Base-by-base conservation (phyloP, 2,113 vertebrate species). In the Myotis brandtii region DNA sequence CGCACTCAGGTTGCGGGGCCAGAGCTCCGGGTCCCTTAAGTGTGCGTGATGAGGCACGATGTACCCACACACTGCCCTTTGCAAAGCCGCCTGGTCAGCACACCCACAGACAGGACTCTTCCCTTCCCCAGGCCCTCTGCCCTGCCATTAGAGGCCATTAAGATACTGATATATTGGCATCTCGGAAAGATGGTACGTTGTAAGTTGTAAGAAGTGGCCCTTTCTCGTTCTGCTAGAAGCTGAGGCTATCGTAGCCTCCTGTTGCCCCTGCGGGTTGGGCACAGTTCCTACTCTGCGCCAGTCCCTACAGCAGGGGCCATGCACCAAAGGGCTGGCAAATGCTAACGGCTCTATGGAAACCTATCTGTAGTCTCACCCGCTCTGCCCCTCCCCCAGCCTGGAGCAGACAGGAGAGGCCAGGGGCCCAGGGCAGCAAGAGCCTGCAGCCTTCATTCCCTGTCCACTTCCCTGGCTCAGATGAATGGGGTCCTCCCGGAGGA, bases 181-280 rank as follows among this genome's bases (percentile, higher is more conserved):
- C 50, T 92, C n/a, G 85, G 82, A 40, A 27, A 81, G 50, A 30
- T 12, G 6, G 27, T 14, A 5, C 62, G 76, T 89, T 69, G 14
- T 81, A 70, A 75, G n/a, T 66, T 56, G 37, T 67, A 12, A 66
- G n/a, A 92, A 37, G 34, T 11, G 40, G 23, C 20, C 10, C 0
- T 80, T 76, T 54, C 75, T 89, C 9, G 25, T 85, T 91, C 56
- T 25, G 50, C 34, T 64, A 66, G 77, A 66, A 32, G 20, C 21
- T 48, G 30, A 69, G 73, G 6, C 62, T 18, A 1, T 2, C 0
- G 5, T 2, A 1, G 18, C 59, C 25, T 91, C 34, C 1, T 2
- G 1, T 18, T 13, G 32, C 27, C 82, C 30, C 0, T 7, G 64
- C 54, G 46, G 91, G 23, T 14, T 54, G 6, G 37, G 17, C n/a